Base-by-base conservation (phyloP, 2,113 vertebrate species). In the Accipiter virgatus region DNA sequence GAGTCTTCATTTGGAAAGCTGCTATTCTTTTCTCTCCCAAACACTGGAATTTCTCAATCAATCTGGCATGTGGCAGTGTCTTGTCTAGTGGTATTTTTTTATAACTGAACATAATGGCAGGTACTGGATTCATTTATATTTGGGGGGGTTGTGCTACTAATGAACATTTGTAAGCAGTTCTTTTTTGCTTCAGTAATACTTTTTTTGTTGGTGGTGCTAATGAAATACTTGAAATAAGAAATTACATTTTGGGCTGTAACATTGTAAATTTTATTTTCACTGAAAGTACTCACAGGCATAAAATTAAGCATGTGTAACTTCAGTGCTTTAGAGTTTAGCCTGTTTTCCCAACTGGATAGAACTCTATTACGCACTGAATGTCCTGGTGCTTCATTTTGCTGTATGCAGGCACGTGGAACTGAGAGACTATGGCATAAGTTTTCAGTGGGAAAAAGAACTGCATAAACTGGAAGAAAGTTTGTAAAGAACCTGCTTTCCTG, bases 361-460 rank as follows among this genome's bases (percentile, higher is more conserved):
- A 34, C 10, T 68, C 23, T 67, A 1, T 21, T 65, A 34, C 0
- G 1, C 29, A 3, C 61, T 13, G 17, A 10, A 10, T 62, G 13
- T 74, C 38, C 17, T 17, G 3, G 10, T 81, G 36, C 48, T 86
- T 79, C 21, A 19, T 36, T 73, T 89, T 75, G 38, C n/a, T 27
- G 0, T 27, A 9, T 62, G 42, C n/a, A 61, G 40, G 16, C 34
- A 7, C 0, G 0, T 47, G 50, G 45, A 61, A 58, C 47, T 26
- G 45, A 58, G 45, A 58, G 47, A 50, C 9, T 26, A 9, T 48
- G 62, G 43, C 48, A 7, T 7, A 38, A 62, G 18, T 63, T 79
- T 63, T 67, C 52, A 67, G 0, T 56, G 43, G 31, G 67, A 90
- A 53, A 59, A 68, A 23, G 43, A 88, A 13, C 48, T 85, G 23